Evolutionary conservation across 2,113 vertebrate genomes (phyloP).

Genomic region (Hippolais icterina): DNA sequence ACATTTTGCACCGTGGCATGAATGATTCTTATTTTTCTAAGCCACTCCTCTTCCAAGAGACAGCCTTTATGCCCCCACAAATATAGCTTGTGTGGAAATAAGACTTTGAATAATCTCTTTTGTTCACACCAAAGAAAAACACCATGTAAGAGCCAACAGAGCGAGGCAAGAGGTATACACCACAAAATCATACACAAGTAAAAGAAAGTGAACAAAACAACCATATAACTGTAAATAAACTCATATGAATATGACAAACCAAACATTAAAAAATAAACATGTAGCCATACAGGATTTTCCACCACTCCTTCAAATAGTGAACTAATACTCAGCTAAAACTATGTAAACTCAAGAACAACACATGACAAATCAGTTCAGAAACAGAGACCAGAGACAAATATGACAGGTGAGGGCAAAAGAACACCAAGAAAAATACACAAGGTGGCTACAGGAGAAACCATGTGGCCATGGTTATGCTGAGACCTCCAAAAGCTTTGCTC

Average conservation of each 20-base stretch:
- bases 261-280: background rate
- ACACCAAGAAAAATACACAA: background rate
- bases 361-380: background rate
- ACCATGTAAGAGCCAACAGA: accelerated
- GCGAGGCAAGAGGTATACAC: background rate
- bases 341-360: background rate
- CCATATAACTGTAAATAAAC: background rate
- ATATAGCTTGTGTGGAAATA: background rate
- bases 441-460: background rate
- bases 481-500: background rate
- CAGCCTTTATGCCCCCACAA: background rate
- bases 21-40: background rate
- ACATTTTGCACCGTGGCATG: background rate
- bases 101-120: background rate
- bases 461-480: background rate
- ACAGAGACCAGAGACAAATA: background rate
- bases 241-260: background rate
- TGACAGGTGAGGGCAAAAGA: background rate
- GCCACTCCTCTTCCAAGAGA: background rate
- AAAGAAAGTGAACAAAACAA: background rate
- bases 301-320: background rate
- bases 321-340: too few species aligned
- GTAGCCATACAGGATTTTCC: background rate
- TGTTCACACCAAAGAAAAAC: background rate
- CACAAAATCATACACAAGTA: background rate